Conservation (phyloP, 2,888 invertebrate genomes). For the Theretra japonica region DNA sequence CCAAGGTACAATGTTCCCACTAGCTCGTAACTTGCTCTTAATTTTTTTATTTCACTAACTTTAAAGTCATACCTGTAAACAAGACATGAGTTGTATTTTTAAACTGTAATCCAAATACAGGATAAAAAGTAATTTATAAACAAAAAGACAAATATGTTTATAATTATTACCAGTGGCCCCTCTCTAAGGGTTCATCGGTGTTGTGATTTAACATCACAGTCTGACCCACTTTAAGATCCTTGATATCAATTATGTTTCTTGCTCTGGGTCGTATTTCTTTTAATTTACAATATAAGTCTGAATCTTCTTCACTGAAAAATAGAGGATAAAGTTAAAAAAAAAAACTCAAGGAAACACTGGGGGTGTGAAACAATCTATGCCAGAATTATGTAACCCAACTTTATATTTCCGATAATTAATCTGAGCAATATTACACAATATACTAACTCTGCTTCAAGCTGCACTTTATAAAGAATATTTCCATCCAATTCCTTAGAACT, state of each 20-base stretch:
- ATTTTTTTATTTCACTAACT: constrained; percentile 75
- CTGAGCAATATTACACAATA: neutral
- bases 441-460: constrained; percentile 69
- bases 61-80: constrained; percentile 83
- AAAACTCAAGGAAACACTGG: neutral
- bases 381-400: no score
- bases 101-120: neutral
- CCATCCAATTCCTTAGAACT: constrained; percentile 49
- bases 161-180: constrained; percentile 87
- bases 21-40: constrained; percentile 68
- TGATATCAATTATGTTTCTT: constrained; percentile 76
- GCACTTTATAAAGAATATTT: constrained; percentile 75
- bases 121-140: neutral
- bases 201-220: constrained; percentile 91
- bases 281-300: constrained; percentile 68
- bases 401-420: no score
- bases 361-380: no score
- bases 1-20: constrained; percentile 86
- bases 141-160: neutral
- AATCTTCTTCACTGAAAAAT: constrained; percentile 68
- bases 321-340: neutral
- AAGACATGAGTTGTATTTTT: constrained; percentile 11
- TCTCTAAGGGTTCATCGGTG: constrained; percentile 86
- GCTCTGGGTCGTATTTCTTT: constrained; percentile 89
- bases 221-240: constrained; percentile 84